Conservation (phyloP, 2,113 vertebrate genomes). For the Buteo buteo region DNA sequence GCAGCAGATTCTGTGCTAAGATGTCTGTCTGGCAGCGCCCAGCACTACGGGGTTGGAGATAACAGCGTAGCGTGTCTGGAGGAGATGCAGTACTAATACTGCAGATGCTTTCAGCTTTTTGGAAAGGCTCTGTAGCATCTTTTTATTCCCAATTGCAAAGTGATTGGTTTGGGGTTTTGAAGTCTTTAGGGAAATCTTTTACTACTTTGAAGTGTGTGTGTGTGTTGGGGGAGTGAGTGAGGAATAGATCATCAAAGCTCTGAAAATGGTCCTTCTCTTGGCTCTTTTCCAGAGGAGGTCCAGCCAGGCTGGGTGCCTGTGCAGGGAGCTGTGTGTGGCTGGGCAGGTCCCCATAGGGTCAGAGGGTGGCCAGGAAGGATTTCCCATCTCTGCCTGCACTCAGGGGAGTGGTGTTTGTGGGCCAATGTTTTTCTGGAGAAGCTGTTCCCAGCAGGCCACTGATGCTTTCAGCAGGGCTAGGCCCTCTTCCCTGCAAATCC, state of each 20-base stretch:
- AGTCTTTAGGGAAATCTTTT: neutral
- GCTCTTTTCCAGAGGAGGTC: neutral
- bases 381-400: neutral
- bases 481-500: neutral
- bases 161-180: neutral
- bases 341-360: neutral
- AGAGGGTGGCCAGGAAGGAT: neutral
- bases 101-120: neutral
- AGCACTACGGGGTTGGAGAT: neutral
- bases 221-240: neutral
- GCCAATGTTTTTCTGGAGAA: neutral
- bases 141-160: neutral
- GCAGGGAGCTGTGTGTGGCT: neutral
- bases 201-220: constrained; percentile 2
- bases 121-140: neutral
- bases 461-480: neutral
- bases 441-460: neutral
- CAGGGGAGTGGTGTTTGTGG: neutral
- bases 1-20: neutral
- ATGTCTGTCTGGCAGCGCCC: constrained; percentile 10
- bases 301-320: neutral
- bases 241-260: neutral
- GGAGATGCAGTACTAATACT: neutral
- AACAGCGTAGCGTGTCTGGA: fast-evolving
- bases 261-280: neutral